phyloP scores from a whole-genome alignment of 2,797 vertebrate species.

The Apogon hyalosoma region DNA sequence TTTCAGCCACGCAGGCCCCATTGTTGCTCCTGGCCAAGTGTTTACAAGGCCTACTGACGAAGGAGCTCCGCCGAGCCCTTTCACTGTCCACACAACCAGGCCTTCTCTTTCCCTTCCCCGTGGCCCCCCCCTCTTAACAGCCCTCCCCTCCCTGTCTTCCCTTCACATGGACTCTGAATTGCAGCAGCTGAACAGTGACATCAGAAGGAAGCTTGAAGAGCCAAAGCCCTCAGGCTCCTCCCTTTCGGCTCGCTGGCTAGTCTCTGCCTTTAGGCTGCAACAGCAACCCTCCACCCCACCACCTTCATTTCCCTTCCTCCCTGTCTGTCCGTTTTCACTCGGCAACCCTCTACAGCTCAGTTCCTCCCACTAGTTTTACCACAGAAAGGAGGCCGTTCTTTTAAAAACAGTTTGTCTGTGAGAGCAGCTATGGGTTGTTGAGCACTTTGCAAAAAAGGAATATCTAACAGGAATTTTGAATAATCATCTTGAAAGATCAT shows the following conservation, averaged over 20 bases:
- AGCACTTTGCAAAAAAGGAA: neutral
- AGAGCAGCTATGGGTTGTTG: constrained; percentile 23
- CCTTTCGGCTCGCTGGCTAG: constrained; percentile 22
- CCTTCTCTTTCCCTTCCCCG: constrained; percentile 32
- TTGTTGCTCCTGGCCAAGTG: constrained; percentile 67
- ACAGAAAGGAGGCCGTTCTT: constrained; percentile 59
- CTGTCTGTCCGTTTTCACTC: constrained; percentile 35
- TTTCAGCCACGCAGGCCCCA: constrained; percentile 53
- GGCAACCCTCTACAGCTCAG: constrained; percentile 42
- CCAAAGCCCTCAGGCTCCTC: constrained; percentile 65
- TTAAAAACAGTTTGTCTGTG: constrained; percentile 39
- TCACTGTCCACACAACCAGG: constrained; percentile 61
- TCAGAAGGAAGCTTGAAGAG: constrained; percentile 66
- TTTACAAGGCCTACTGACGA: constrained; percentile 63
- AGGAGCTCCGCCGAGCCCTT: constrained; percentile 50
- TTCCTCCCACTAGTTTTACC: constrained; percentile 66
- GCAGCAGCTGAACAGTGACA: constrained; percentile 81
- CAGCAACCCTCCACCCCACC: too few species aligned
- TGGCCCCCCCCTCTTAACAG: constrained; percentile 11
- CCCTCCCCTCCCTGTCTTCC: constrained; percentile 46
- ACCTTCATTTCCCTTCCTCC: constrained; percentile 13
- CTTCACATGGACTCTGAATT: constrained; percentile 61
- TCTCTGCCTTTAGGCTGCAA: too few species aligned
- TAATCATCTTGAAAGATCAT: too few species aligned
- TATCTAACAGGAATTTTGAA: too few species aligned